phyloP scores from a whole-genome alignment of 1,140 invertebrate genomes.

The Neodiprion lecontei region DNA sequence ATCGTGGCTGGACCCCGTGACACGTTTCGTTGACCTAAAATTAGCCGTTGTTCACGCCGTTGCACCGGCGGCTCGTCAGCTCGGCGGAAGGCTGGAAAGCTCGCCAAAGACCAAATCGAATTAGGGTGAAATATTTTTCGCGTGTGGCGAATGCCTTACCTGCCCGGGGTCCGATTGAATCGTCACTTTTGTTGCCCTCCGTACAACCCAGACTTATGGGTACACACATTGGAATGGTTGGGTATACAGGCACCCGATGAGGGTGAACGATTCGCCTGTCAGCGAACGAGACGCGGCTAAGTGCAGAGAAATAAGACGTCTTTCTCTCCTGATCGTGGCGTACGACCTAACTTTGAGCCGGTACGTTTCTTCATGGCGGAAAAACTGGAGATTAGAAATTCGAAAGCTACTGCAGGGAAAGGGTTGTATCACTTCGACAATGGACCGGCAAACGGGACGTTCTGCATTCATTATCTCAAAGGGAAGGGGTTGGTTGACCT shows the following conservation, averaged over 20 bases:
- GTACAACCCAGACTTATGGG: not conserved
- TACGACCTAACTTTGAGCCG: not conserved
- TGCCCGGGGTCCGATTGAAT: not conserved
- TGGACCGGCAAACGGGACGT: not conserved
- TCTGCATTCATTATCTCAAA: not conserved
- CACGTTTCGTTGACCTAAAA: constrained; percentile 1
- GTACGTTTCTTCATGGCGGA: not conserved
- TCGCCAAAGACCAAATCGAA: not conserved
- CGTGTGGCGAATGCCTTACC: constrained; percentile 6
- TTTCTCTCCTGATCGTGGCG: not conserved
- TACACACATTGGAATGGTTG: not conserved
- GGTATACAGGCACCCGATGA: not conserved
- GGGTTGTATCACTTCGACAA: not conserved
- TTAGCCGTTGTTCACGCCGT: not conserved
- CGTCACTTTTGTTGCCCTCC: not conserved
- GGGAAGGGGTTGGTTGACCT: too few species aligned
- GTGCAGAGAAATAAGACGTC: constrained; percentile 1
- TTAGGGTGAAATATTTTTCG: not conserved
- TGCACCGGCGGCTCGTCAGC: not conserved
- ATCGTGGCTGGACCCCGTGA: not conserved
- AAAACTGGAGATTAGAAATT: constrained; percentile 6
- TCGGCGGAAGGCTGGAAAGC: not conserved
- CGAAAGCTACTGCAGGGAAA: not conserved
- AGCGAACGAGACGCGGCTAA: not conserved
- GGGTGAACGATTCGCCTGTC: not conserved